A percentile compares a stretch with the other conserved stretches of the same genome.
These are phyloP conservation scores for Hypothenemus hampei DNA, from an alignment of 1,140 invertebrate genomes.

Conservation along the genomic window DNA sequence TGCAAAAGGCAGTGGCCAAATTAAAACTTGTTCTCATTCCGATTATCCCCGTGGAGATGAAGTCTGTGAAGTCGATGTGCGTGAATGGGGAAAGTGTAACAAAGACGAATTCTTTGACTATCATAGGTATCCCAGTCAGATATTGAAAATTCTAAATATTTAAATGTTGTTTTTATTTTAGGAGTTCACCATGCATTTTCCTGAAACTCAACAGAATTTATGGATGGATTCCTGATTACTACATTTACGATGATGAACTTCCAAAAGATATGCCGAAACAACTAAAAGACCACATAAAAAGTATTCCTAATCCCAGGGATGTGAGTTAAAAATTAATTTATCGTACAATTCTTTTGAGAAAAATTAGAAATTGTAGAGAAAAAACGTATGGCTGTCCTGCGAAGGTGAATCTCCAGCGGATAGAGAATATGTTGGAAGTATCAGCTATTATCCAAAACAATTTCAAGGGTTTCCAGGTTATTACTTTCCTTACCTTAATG, in stretches of 20 bases:
- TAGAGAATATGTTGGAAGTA: conserved; percentile 77
- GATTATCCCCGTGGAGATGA: conserved; percentile 50
- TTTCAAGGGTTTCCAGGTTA: conserved; percentile 72
- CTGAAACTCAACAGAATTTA: conserved; percentile 61
- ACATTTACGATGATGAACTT: conserved; percentile 37
- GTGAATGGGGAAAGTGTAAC: conserved; percentile 63
- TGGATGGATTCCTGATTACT: conserved; percentile 43
- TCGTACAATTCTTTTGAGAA: background rate
- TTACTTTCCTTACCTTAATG: conserved; percentile 76
- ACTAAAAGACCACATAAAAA: conserved; percentile 57
- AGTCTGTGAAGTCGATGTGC: conserved; percentile 58
- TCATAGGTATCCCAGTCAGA: conserved; percentile 41
- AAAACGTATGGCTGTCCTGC: conserved; percentile 83
- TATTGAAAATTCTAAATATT: background rate
- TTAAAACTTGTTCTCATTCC: conserved; percentile 54
- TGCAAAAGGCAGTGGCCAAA: conserved; percentile 53
- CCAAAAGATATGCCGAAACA: conserved; percentile 48
- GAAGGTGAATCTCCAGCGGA: conserved; percentile 87
- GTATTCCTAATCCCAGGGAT: conserved; percentile 39
- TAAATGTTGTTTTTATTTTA: conserved; percentile 1
- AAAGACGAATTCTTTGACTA: conserved; percentile 71
- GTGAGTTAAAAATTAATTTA: conserved; percentile 28
- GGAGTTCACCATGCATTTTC: conserved; percentile 61
- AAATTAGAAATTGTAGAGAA: conserved; percentile 49
- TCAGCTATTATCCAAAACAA: conserved; percentile 64